phyloP scores from a whole-genome alignment of 2,888 invertebrate species.

The Macrosoma leucophasiata region DNA sequence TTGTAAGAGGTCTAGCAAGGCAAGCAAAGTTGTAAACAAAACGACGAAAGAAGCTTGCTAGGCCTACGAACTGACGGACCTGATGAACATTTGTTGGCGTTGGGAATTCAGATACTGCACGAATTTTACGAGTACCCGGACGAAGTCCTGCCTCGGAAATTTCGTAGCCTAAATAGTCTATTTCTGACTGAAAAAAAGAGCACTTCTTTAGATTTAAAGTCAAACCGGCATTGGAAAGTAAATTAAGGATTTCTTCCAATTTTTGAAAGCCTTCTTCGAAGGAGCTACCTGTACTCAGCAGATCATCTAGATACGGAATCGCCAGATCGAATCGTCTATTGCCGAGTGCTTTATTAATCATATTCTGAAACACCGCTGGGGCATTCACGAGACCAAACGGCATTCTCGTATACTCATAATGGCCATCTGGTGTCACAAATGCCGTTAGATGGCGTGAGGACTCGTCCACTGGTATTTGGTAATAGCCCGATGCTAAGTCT shows the following conservation, averaged over 20 bases:
- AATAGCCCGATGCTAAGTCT: constrained; percentile 9
- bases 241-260: background rate
- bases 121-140: constrained; percentile 11
- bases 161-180: constrained; percentile 10
- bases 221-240: constrained; percentile 3
- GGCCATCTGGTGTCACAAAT: constrained; percentile 19
- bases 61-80: constrained; percentile 29
- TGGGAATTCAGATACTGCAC: constrained; percentile 28
- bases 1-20: constrained; percentile 11
- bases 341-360: constrained; percentile 21
- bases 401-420: constrained; percentile 15
- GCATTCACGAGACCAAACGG: constrained; percentile 30
- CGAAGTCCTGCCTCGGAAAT: constrained; percentile 9
- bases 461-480: constrained; percentile 26
- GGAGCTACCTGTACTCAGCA: background rate
- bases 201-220: constrained; percentile 1
- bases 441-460: constrained; percentile 13
- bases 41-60: constrained; percentile 28
- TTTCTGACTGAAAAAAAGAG: background rate
- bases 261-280: background rate
- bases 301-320: constrained; percentile 9
- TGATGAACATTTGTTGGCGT: constrained; percentile 24
- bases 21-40: constrained; percentile 22
- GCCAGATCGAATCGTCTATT: constrained; percentile 5
- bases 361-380: constrained; percentile 29